Conservation (phyloP, 37 sponge, comb jelly and placozoan species). For the Cladorhizidae sp. region DNA sequence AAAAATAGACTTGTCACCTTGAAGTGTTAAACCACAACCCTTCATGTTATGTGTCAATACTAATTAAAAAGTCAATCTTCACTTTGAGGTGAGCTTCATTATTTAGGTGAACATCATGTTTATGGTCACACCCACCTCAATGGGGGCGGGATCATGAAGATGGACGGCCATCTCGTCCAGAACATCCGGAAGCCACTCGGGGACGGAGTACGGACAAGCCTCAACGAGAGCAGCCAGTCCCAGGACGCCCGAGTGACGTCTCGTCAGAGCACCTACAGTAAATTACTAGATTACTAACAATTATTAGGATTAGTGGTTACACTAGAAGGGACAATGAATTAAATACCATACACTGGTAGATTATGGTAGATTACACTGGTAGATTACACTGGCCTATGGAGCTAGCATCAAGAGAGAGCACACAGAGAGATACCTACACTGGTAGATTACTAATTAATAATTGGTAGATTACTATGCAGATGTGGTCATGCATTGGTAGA, state of each 20-base stretch:
- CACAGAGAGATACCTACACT: too few species aligned
- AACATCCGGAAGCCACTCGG: conserved; percentile 87
- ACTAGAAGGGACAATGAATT: not conserved
- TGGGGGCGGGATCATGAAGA: conserved; percentile 79
- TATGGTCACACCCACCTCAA: conserved; percentile 70
- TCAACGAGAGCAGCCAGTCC: conserved; percentile 86
- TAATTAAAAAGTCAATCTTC: too few species aligned
- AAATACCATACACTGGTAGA: too few species aligned
- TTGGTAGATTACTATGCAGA: too few species aligned
- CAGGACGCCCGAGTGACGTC: conserved; percentile 85
- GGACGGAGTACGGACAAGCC: conserved; percentile 92
- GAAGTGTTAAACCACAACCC: too few species aligned
- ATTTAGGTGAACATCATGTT: too few species aligned
- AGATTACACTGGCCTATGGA: too few species aligned
- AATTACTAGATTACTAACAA: not conserved
- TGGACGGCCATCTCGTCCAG: conserved; percentile 76
- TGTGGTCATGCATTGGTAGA: conserved; percentile 5
- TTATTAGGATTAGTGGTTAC: not conserved
- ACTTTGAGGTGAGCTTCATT: too few species aligned
- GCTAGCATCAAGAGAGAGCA: too few species aligned
- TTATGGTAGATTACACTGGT: not conserved
- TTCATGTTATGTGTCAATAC: too few species aligned
- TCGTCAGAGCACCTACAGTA: conserved; percentile 37
- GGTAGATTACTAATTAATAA: too few species aligned
- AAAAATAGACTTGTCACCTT: too few species aligned